These are phyloP conservation scores for Cromileptes altivelis DNA, from an alignment of 2,113 vertebrate species.

Conservation along the genomic window DNA sequence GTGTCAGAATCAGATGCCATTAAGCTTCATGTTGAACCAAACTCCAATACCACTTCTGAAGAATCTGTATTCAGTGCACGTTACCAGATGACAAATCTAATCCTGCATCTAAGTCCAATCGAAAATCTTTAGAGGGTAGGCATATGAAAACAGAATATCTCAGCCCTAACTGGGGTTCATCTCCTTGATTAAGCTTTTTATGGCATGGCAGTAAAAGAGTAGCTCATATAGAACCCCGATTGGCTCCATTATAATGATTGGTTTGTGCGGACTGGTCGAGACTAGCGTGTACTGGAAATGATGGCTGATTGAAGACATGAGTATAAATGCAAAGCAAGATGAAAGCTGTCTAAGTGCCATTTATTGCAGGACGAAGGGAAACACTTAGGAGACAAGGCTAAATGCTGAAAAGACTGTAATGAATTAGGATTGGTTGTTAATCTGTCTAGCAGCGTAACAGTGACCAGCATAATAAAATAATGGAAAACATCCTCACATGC, in stretches of 20 bases:
- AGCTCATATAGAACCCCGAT: conserved; percentile 33
- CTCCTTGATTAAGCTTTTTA: conserved; percentile 52
- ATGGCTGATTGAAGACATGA: conserved; percentile 59
- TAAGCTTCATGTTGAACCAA: not conserved
- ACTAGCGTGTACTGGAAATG: conserved; percentile 39
- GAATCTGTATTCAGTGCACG: not conserved
- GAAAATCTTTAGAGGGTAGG: not conserved
- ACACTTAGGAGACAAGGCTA: conserved; percentile 40
- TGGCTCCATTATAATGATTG: conserved; percentile 77
- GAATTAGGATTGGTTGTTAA: conserved; percentile 44
- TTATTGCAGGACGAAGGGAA: conserved; percentile 41
- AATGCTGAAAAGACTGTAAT: conserved; percentile 45
- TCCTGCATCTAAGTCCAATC: not conserved
- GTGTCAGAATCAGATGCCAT: not conserved
- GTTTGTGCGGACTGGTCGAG: conserved; percentile 44
- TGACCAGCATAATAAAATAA: conserved; percentile 12
- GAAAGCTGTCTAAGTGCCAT: conserved; percentile 54
- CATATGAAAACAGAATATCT: conserved; percentile 27
- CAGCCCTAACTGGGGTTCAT: conserved; percentile 29
- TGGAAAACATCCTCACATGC: conserved; percentile 1
- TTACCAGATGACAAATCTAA: not conserved
- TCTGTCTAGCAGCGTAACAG: conserved; percentile 29
- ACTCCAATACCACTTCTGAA: not conserved
- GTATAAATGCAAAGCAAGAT: conserved; percentile 48
- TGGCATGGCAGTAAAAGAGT: conserved; percentile 34